A percentile compares a stretch with the other conserved stretches of the same genome.
phyloP scores from a whole-genome alignment of 2,888 invertebrate species.

The Heteromurus nitidus region DNA sequence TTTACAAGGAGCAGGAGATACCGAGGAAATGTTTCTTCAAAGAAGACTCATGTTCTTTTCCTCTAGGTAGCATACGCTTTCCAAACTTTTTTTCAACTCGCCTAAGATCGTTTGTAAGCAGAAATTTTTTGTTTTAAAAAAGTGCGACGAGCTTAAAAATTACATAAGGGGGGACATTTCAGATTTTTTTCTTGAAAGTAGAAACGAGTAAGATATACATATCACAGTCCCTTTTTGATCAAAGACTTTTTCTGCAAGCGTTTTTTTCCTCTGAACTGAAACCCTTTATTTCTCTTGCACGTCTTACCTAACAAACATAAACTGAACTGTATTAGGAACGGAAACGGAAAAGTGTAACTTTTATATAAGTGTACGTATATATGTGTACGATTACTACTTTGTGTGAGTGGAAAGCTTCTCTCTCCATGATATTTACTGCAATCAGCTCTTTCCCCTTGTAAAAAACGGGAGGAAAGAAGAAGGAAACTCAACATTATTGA shows the following conservation, averaged over 20 bases:
- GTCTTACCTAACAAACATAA: slow-evolving; percentile 25
- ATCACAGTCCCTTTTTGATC: no score
- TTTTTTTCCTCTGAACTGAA: neutral
- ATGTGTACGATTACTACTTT: neutral
- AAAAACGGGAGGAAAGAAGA: neutral
- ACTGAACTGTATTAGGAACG: slow-evolving; percentile 28
- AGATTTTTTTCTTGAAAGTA: no score
- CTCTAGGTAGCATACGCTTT: no score
- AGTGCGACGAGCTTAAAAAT: no score
- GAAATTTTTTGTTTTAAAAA: no score
- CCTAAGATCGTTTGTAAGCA: no score
- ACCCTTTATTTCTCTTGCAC: neutral
- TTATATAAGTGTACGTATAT: slow-evolving; percentile 19
- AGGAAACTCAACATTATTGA: slow-evolving; percentile 20
- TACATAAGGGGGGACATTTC: no score
- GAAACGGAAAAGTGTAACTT: slow-evolving; percentile 9
- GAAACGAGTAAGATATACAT: no score
- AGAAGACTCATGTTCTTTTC: neutral
- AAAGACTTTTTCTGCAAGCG: no score
- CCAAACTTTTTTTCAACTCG: no score
- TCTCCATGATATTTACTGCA: slow-evolving; percentile 8
- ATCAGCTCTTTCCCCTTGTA: slow-evolving; percentile 18
- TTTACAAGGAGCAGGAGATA: neutral
- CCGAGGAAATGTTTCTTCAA: neutral
- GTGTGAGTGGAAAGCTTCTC: slow-evolving; percentile 1